A percentile compares a stretch with the other conserved stretches of the same genome.
These are phyloP conservation scores for Oenanthe melanoleuca DNA, from an alignment of 2,113 vertebrate genomes.

Conservation along the genomic window DNA sequence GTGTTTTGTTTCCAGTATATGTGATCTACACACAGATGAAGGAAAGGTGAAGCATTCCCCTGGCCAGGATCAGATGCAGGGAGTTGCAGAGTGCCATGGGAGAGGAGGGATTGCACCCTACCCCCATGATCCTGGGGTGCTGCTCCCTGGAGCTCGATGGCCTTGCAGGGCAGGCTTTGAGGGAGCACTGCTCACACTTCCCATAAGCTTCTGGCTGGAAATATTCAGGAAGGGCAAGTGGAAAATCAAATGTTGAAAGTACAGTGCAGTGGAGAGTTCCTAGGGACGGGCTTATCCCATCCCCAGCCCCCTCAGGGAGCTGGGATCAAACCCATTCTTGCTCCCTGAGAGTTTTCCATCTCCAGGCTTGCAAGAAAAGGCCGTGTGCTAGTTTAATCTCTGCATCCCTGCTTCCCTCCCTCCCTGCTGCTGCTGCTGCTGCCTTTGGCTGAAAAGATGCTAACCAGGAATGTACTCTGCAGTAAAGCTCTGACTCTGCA, in stretches of 20 bases:
- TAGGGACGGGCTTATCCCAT: neutral
- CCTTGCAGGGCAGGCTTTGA: neutral
- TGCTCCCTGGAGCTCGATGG: neutral
- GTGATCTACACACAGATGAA: conserved; percentile 28
- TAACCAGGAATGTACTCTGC: neutral
- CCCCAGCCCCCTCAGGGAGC: neutral
- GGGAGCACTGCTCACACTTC: neutral
- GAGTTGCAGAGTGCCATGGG: neutral
- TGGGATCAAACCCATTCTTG: fast-evolving
- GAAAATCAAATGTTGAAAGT: neutral
- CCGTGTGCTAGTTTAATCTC: neutral
- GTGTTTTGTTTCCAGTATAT: conserved; percentile 46
- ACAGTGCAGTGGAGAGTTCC: neutral
- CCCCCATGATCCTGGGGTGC: neutral
- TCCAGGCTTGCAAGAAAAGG: neutral
- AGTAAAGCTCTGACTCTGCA: neutral
- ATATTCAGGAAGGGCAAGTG: neutral
- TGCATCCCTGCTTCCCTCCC: neutral
- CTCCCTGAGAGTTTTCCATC: neutral
- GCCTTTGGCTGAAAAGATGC: neutral
- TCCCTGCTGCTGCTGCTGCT: neutral
- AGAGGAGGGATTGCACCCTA: neutral
- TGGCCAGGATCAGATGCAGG: neutral
- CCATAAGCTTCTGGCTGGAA: neutral
- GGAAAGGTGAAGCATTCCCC: neutral